phyloP scores from a whole-genome alignment of 2,797 vertebrate genomes.

The Squalus acanthias region DNA sequence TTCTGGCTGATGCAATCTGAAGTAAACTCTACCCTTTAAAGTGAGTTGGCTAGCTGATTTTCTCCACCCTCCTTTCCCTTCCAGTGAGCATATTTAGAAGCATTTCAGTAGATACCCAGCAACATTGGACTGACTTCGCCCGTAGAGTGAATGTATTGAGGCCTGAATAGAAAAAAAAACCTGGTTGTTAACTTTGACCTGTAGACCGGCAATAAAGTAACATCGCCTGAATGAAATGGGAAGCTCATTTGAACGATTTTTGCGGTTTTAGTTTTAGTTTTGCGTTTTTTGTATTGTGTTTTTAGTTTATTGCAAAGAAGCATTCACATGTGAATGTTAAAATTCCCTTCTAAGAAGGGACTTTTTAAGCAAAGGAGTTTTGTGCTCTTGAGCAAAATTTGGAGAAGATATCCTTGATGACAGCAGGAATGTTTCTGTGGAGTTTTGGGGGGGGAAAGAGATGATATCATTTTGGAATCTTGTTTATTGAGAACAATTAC shows the following conservation, averaged over 20 bases:
- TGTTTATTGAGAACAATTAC: not conserved
- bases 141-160: not conserved
- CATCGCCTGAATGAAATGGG: not conserved
- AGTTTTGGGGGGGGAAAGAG: not conserved
- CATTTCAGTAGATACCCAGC: not conserved
- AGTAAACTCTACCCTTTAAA: not conserved
- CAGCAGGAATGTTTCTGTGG: too few relatives aligned
- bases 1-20: not conserved
- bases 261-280: too few relatives aligned
- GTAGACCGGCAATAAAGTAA: not conserved
- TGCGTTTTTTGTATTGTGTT: too few relatives aligned
- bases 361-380: not conserved
- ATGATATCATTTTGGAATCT: not conserved
- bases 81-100: not conserved
- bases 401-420: not conserved
- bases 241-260: not conserved
- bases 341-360: too few relatives aligned
- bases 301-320: not conserved
- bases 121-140: not conserved
- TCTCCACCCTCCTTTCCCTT: not conserved
- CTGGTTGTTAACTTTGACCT: not conserved
- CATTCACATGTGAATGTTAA: too few relatives aligned
- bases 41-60: not conserved
- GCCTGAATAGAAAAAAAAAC: not conserved
- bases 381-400: not conserved